Conservation (phyloP, 2,888 invertebrate genomes). For the Torymus auratus region DNA sequence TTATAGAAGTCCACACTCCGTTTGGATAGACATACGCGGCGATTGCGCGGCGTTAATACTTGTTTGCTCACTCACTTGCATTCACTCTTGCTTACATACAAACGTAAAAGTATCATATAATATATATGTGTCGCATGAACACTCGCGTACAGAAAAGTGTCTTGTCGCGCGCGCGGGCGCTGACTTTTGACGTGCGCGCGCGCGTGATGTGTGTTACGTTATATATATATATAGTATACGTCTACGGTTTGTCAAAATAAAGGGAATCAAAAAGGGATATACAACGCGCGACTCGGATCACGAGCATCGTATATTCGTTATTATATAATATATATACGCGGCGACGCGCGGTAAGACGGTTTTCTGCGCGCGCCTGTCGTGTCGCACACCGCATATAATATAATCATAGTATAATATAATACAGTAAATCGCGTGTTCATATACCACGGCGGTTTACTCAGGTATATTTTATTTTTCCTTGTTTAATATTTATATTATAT, state of each 20-base stretch:
- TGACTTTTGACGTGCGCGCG: background rate
- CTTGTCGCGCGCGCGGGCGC: background rate
- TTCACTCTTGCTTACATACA: background rate
- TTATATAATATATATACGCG: background rate
- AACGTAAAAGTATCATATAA: slow-evolving; percentile 38
- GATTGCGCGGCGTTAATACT: slow-evolving; percentile 49
- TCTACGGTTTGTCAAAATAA: background rate
- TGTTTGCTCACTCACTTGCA: background rate
- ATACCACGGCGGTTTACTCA: slow-evolving; percentile 58
- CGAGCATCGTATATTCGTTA: too few relatives aligned
- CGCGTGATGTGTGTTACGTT: background rate
- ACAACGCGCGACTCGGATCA: too few relatives aligned
- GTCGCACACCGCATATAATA: slow-evolving; percentile 34
- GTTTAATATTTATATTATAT: slow-evolving; percentile 45
- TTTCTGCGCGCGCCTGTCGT: slow-evolving; percentile 11
- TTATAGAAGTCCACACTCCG: slow-evolving; percentile 43
- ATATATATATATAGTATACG: background rate
- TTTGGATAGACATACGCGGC: slow-evolving; percentile 53
- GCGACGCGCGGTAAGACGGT: slow-evolving; percentile 23
- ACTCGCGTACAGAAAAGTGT: slow-evolving; percentile 18
- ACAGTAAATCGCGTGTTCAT: slow-evolving; percentile 57
- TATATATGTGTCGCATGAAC: slow-evolving; percentile 9
- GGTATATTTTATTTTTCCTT: slow-evolving; percentile 35
- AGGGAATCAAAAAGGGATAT: slow-evolving; percentile 6
- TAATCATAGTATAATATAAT: slow-evolving; percentile 55